Evolutionary conservation across 2,888 invertebrate species (phyloP).

Genomic region (Dasypolia templi): DNA sequence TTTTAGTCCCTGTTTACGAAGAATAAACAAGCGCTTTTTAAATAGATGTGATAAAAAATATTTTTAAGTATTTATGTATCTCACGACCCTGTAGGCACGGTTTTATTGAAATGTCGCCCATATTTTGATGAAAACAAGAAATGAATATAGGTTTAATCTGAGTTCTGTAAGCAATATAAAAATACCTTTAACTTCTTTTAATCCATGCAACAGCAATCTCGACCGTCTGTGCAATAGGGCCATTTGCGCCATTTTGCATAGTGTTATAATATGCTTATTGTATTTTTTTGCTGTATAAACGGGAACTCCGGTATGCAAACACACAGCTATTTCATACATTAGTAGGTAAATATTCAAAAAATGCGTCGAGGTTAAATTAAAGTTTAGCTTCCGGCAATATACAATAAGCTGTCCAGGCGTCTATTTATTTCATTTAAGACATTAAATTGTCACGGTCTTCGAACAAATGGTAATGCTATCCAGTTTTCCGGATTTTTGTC

Average conservation of each 20-base stretch:
- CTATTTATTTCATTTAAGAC: conserved; percentile 35
- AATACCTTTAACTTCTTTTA: neutral
- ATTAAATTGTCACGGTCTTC: conserved; percentile 19
- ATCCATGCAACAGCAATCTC: neutral
- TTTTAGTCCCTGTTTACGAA: too few species aligned
- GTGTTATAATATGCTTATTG: neutral
- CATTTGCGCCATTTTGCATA: neutral
- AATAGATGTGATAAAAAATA: too few species aligned
- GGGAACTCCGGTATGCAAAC: neutral
- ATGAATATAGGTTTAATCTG: neutral
- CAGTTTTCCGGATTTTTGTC: conserved; percentile 50
- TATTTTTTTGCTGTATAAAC: neutral
- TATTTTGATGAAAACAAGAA: neutral
- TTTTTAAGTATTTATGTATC: neutral
- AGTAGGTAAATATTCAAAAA: neutral
- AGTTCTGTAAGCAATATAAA: neutral
- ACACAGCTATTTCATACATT: neutral
- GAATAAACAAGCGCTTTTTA: too few species aligned
- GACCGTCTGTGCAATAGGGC: neutral
- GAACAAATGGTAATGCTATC: conserved; percentile 25
- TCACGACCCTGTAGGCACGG: neutral
- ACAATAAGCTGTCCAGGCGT: conserved; percentile 7
- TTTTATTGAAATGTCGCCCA: neutral
- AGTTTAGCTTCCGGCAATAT: conserved; percentile 13
- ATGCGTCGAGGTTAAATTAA: conserved; percentile 1